Percentiles rank a stretch among this genome's conserved stretches.
Evolutionary conservation across 2,113 vertebrate genomes (phyloP).

Genomic region (Acanthochromis polyacanthus): DNA sequence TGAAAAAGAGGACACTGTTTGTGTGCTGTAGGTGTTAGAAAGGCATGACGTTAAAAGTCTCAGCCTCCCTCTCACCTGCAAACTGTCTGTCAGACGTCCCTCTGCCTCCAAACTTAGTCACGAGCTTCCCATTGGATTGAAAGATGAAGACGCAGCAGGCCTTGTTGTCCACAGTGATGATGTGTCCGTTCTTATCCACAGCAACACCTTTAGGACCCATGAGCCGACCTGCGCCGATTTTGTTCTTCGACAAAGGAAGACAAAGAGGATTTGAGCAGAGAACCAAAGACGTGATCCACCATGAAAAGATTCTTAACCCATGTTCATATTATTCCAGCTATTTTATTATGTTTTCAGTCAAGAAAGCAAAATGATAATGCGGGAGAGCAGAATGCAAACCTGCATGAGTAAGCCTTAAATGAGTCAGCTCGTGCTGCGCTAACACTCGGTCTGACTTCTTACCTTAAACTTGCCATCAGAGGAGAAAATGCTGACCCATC

Average conservation of each 20-base stretch:
- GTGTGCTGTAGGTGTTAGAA: not conserved
- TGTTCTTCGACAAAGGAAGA: constrained; percentile 84
- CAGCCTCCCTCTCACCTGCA: constrained; percentile 85
- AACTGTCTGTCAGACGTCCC: constrained; percentile 94
- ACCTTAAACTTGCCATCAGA: constrained; percentile 98
- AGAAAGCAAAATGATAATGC: not conserved
- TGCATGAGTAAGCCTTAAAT: not conserved
- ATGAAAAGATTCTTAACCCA: no score
- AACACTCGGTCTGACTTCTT: constrained; percentile 13
- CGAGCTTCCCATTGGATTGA: constrained; percentile 95
- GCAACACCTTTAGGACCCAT: constrained; percentile 97
- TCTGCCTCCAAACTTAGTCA: constrained; percentile 93
- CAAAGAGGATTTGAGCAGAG: not conserved
- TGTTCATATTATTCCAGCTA: no score
- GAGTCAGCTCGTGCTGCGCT: not conserved
- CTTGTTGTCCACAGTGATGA: constrained; percentile 98
- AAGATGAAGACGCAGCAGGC: constrained; percentile 98
- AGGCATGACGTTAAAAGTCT: not conserved
- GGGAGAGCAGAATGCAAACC: no score
- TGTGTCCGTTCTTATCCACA: constrained; percentile 95
- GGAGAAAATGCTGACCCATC: constrained; percentile 98
- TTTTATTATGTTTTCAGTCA: no score
- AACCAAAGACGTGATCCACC: no score
- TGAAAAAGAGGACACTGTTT: not conserved
- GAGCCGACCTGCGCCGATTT: constrained; percentile 93